Evolutionary conservation across 2,113 vertebrate genomes (phyloP).

Genomic region (Apus apus): DNA sequence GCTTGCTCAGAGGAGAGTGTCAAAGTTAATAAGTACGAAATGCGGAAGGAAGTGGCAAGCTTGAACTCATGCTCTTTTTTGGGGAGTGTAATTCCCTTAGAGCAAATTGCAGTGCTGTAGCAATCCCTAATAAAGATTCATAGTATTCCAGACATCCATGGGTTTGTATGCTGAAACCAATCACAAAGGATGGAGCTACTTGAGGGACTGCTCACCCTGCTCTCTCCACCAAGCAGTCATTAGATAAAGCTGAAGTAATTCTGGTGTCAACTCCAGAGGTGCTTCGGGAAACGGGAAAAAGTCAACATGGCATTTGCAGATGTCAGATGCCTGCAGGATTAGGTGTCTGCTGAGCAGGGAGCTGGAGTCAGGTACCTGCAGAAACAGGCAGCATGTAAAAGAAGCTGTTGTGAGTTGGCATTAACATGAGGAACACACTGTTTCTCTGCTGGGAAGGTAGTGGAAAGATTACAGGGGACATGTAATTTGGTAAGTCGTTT

Average conservation of each 20-base stretch:
- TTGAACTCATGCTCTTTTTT: background rate
- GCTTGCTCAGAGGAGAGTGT: background rate
- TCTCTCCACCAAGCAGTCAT: background rate
- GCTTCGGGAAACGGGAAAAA: background rate
- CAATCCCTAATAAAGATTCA: background rate
- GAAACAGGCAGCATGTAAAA: background rate
- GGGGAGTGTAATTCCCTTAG: background rate
- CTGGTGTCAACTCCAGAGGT: background rate
- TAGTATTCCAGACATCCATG: background rate
- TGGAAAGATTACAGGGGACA: background rate
- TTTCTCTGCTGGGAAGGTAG: background rate
- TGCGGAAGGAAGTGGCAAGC: background rate
- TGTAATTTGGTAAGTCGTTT: background rate
- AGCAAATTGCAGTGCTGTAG: background rate
- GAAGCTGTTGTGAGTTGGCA: background rate
- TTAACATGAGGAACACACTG: accelerated
- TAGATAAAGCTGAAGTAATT: background rate
- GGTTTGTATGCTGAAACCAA: background rate
- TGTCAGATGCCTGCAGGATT: background rate
- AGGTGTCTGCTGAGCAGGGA: background rate
- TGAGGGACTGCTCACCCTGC: background rate
- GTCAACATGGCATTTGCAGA: background rate
- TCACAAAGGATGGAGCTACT: background rate
- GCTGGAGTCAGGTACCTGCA: background rate
- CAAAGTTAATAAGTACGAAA: background rate